Percentiles rank a stretch among this genome's conserved stretches.
phyloP scores from a whole-genome alignment of 2,888 invertebrate genomes.

The Drosophila silvestris region DNA sequence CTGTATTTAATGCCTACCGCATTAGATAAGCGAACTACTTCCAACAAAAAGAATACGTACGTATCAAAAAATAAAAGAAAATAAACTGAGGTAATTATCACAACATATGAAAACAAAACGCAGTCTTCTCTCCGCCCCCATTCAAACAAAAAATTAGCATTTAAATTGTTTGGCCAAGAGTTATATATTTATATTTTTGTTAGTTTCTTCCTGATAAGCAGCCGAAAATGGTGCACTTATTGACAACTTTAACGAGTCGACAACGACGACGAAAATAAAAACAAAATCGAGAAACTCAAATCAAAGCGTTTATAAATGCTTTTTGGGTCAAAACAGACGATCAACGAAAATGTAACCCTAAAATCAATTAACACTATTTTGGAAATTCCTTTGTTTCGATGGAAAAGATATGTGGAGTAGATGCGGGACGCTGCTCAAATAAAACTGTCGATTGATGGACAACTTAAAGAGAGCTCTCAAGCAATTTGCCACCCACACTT shows the following conservation, averaged over 20 bases:
- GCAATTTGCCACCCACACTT: conserved; percentile 48
- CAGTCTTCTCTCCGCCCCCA: conserved; percentile 11
- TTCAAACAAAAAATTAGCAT: conserved; percentile 64
- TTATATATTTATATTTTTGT: conserved; percentile 44
- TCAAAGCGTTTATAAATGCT: conserved; percentile 70
- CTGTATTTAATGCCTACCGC: conserved; percentile 72
- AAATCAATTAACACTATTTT: conserved; percentile 54
- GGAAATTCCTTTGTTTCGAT: conserved; percentile 43
- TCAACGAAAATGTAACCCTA: conserved; percentile 26
- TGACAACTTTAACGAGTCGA: conserved; percentile 77
- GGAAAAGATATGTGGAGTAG: conserved; percentile 2
- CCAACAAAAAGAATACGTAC: conserved; percentile 1
- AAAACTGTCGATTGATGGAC: conserved; percentile 44
- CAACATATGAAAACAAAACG: conserved; percentile 75
- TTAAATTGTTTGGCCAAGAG: conserved; percentile 66
- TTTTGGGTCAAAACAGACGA: conserved; percentile 56
- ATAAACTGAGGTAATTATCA: conserved; percentile 73
- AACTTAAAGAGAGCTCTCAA: conserved; percentile 18
- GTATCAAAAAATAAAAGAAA: conserved; percentile 22
- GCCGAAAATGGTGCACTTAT: conserved; percentile 81
- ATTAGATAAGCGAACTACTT: conserved; percentile 61
- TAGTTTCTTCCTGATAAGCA: conserved; percentile 59
- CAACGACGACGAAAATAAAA: conserved; percentile 33
- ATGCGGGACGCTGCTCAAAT: conserved; percentile 45
- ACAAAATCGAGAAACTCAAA: conserved; percentile 44